Conservation (phyloP, 1,140 invertebrate species). For the Contarinia nasturtii region DNA sequence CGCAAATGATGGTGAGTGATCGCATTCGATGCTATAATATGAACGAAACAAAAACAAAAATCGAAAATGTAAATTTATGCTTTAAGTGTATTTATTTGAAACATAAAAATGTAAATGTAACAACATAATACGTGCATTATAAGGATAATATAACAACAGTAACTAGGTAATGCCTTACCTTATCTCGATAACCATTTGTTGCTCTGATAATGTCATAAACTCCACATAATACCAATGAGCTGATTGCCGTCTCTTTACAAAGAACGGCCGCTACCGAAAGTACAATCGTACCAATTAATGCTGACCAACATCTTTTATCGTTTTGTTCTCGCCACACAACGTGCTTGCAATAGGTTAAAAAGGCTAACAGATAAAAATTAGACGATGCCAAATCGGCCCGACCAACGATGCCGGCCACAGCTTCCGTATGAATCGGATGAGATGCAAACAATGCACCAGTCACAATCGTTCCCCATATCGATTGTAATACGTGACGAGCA, state of each 20-base stretch:
- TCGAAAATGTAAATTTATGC: no score
- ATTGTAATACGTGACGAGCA: conserved; percentile 40
- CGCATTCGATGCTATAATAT: conserved; percentile 42
- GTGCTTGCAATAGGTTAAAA: conserved; percentile 58
- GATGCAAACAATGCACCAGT: conserved; percentile 80
- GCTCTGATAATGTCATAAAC: conserved; percentile 45
- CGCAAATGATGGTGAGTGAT: conserved; percentile 38
- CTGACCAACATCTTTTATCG: conserved; percentile 33
- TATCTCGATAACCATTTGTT: conserved; percentile 22
- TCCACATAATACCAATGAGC: conserved; percentile 71
- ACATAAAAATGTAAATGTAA: not conserved
- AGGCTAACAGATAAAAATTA: conserved; percentile 73
- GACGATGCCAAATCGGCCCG: conserved; percentile 83
- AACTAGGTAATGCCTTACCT: conserved; percentile 11
- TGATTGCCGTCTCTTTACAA: conserved; percentile 83
- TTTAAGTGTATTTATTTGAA: not conserved
- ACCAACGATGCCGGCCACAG: conserved; percentile 90
- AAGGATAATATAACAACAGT: not conserved
- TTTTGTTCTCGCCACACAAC: conserved; percentile 33
- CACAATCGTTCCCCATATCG: conserved; percentile 44
- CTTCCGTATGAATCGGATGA: conserved; percentile 92
- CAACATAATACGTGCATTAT: no score
- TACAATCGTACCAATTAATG: conserved; percentile 28
- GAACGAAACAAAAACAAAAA: conserved; percentile 1
- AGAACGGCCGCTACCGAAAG: conserved; percentile 51